Conservation (phyloP, 1,140 invertebrate genomes). For the Eupristina koningsbergeri region DNA sequence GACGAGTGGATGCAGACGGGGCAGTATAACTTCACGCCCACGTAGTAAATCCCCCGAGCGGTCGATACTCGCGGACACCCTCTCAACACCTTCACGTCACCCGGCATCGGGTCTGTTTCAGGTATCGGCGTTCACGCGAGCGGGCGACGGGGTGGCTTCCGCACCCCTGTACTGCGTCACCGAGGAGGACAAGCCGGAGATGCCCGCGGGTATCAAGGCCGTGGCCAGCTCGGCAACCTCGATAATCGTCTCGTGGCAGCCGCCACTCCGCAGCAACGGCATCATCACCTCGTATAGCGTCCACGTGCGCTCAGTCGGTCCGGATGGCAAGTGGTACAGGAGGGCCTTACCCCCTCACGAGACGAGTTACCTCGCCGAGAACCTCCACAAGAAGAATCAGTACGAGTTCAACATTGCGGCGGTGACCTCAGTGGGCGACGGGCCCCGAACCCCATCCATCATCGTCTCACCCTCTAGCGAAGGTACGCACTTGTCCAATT, state of each 20-base stretch:
- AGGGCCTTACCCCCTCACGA: slow-evolving; percentile 68
- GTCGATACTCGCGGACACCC: too few species aligned
- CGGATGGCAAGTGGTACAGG: slow-evolving; percentile 69
- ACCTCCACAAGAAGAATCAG: slow-evolving; percentile 73
- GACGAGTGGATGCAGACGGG: neutral
- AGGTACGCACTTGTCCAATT: too few species aligned
- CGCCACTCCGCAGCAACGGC: slow-evolving; percentile 76
- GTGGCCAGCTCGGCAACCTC: slow-evolving; percentile 86
- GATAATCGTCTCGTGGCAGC: slow-evolving; percentile 88
- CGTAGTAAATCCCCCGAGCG: too few species aligned
- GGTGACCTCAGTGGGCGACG: slow-evolving; percentile 86
- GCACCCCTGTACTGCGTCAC: slow-evolving; percentile 89
- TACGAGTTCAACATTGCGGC: slow-evolving; percentile 82
- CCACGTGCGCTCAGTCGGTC: slow-evolving; percentile 64
- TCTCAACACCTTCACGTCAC: too few species aligned
- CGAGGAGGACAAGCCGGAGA: slow-evolving; percentile 91
- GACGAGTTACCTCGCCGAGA: slow-evolving; percentile 72
- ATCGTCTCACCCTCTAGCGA: slow-evolving; percentile 84
- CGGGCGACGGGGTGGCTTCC: slow-evolving; percentile 90
- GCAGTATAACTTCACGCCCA: neutral
- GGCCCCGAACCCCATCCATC: slow-evolving; percentile 83
- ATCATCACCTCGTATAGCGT: slow-evolving; percentile 75
- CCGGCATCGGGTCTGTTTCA: slow-evolving; percentile 70
- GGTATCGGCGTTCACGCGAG: slow-evolving; percentile 88
- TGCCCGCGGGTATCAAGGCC: slow-evolving; percentile 90